Base-by-base conservation (phyloP, 2,888 invertebrate genomes). In the Heliconius charithonia region DNA sequence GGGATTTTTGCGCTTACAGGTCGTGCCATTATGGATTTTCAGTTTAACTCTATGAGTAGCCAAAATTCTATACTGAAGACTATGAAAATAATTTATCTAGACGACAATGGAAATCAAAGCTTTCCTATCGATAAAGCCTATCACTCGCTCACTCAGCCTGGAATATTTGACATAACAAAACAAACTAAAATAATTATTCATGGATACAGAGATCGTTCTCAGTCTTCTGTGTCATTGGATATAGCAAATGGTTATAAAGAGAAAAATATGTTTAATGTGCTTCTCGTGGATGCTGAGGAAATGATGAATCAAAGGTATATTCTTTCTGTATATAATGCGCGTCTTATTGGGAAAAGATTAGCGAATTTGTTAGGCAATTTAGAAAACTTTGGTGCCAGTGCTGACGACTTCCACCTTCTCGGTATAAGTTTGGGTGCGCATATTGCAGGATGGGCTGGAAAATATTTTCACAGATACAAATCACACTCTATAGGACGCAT, bases 341-440 rank as follows among this genome's bases (percentile, higher is more conserved):
- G 94, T 32, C 88, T 95, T 1, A 92, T 95, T 32, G 96, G 95
- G 0, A 95, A 95, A 83, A 94, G 96, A 84, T 89, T 95, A 4
- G 95, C 95, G 4, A 92, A 95, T 84, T 88, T 96, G 63, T 88
- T 96, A 72, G 93, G 94, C 3, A 91, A 93, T 85, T 90, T 96
- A 75, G 92, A 93, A 85, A 88, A 90, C 75, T 91, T 89, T 80
- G 92, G 92, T 66, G 92, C 95, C 1, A 90, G 92, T 66, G 90
- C 95, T 63, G 91, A 92, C 81, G 93, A 93, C 83, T 90, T 96
- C 81, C 96, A 96, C 88, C 85, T 96, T 27, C 87, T 96, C 66
- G 96, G 96, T 10, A 95, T 96, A 83, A 96, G 96, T 85, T 91
- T 96, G 67, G 96, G 96, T 22, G 96, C 96, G 3, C 96, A 96